Evolutionary conservation across 2,113 vertebrate species (phyloP).

Genomic region (Gymnogyps californianus): DNA sequence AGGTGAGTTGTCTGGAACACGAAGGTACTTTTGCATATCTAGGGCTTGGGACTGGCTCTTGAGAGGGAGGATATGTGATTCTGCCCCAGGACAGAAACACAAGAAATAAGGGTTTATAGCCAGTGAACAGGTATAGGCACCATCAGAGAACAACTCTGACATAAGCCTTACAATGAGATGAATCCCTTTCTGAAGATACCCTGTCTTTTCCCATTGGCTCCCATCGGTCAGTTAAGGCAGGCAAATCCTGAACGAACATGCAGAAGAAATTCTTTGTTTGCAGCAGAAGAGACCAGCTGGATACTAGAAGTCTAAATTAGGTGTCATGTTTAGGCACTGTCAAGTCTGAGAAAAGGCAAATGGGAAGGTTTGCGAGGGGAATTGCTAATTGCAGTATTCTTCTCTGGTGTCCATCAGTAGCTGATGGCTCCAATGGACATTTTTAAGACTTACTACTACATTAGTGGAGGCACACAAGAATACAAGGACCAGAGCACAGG

Average conservation of each 20-base stretch:
- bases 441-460: neutral
- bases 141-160: neutral
- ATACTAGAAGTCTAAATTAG: neutral
- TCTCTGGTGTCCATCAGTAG: neutral
- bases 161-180: neutral
- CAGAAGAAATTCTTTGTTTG: neutral
- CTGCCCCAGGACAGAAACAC: neutral
- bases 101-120: neutral
- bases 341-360: neutral
- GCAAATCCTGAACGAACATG: neutral
- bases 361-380: neutral
- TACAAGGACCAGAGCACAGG: neutral
- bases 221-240: neutral
- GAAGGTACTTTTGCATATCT: neutral
- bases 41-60: neutral
- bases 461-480: neutral
- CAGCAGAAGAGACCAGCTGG: neutral
- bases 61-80: neutral
- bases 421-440: neutral
- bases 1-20: neutral
- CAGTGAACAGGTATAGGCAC: neutral
- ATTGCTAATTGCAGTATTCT: neutral
- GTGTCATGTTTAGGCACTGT: neutral
- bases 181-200: neutral
- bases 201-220: accelerated